phyloP scores from a whole-genome alignment of 2,113 vertebrate species.

The Rostratula benghalensis region DNA sequence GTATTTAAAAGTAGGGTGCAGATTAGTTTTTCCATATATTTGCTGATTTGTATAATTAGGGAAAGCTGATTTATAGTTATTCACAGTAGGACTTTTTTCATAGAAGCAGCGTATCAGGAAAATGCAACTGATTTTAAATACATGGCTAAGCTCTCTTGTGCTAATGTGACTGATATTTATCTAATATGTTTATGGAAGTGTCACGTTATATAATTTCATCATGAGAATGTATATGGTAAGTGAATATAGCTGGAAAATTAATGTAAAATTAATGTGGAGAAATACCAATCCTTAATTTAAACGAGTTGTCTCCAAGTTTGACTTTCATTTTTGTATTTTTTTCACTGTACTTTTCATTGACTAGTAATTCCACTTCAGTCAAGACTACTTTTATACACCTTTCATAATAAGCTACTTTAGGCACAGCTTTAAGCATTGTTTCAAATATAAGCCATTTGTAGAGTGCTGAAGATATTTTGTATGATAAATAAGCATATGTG shows the following conservation, averaged over 20 bases:
- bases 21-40: not conserved
- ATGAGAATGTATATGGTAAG: not conserved
- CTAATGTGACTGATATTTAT: not conserved
- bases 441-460: not conserved
- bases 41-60: not conserved
- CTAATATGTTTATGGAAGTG: not conserved
- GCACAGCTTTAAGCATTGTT: not conserved
- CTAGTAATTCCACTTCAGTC: not conserved
- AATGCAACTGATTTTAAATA: not conserved
- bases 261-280: not conserved
- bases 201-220: not conserved
- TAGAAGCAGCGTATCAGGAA: not conserved
- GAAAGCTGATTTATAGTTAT: not conserved
- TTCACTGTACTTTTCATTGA: not conserved
- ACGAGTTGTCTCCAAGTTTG: not conserved
- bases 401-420: not conserved
- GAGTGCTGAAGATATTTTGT: not conserved
- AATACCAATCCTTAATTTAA: not conserved
- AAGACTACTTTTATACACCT: not conserved
- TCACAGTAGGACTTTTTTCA: not conserved
- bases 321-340: not conserved
- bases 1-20: not conserved
- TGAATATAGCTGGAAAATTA: not conserved
- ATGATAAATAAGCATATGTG: not conserved
- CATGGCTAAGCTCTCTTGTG: not conserved